Conservation (phyloP, 2,113 vertebrate genomes). For the Gnathochromis pfefferi region DNA sequence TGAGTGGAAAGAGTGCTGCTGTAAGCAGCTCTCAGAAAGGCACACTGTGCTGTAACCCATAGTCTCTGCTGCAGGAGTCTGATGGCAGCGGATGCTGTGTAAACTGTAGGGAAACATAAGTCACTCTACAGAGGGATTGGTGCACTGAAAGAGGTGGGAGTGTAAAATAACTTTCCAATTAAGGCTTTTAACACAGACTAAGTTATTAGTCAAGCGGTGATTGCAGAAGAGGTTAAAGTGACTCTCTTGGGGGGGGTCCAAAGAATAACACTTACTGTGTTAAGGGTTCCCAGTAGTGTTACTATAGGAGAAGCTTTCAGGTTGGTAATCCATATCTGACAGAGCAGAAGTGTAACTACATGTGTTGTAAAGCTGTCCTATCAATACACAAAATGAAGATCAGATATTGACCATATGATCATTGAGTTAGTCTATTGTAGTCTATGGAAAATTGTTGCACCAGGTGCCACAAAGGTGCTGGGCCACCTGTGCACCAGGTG, state of each 20-base stretch:
- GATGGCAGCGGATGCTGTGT: neutral
- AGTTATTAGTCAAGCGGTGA: neutral
- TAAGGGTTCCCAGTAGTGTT: neutral
- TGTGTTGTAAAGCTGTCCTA: neutral
- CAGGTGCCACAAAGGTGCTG: neutral
- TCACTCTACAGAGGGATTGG: neutral
- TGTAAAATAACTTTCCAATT: neutral
- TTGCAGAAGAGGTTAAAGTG: neutral
- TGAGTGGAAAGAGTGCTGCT: neutral
- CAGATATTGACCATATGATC: neutral
- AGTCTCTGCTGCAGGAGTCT: neutral
- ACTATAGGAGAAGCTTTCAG: neutral
- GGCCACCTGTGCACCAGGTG: neutral
- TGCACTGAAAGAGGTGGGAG: neutral
- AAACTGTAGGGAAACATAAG: constrained; percentile 2
- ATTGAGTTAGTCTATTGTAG: neutral
- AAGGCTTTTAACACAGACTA: neutral
- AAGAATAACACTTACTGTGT: neutral
- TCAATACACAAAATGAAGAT: neutral
- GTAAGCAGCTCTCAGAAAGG: neutral
- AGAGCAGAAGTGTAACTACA: neutral
- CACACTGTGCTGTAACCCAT: neutral
- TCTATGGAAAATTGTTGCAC: neutral
- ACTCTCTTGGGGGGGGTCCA: neutral
- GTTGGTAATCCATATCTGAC: neutral